Evolutionary conservation across 1,140 invertebrate species (phyloP).

Genomic region (Brachionus calyciflorus): DNA sequence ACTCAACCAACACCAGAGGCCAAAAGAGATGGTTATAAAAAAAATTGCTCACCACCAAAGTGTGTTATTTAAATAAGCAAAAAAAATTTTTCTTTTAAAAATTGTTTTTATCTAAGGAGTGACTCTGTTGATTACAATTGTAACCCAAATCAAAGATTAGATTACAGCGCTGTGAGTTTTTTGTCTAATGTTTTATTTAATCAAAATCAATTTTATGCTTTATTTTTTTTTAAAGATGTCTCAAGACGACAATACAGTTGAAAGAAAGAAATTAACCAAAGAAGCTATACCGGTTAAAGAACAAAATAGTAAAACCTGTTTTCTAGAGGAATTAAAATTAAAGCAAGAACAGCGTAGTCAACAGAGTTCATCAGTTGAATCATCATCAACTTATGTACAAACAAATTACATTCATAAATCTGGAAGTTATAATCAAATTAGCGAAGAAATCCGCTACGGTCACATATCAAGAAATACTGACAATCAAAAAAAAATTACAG

Average conservation of each 20-base stretch:
- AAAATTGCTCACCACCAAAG: neutral
- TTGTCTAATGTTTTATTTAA: too few relatives aligned
- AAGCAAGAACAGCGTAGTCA: conserved; percentile 25
- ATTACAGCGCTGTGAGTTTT: too few relatives aligned
- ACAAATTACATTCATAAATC: neutral
- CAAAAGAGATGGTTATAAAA: conserved; percentile 9
- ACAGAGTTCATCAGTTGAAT: conserved; percentile 12
- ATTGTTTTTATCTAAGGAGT: neutral
- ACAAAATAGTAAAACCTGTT: neutral
- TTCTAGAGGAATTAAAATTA: conserved; percentile 15
- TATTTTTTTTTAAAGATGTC: neutral
- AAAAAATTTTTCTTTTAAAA: neutral
- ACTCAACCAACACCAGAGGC: conserved; percentile 5
- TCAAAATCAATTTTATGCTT: neutral
- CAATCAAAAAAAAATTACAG: neutral
- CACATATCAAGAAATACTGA: neutral
- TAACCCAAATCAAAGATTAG: too few relatives aligned
- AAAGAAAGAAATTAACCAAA: neutral
- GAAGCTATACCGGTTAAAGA: too few relatives aligned
- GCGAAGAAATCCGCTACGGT: neutral
- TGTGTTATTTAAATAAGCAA: neutral
- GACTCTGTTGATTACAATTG: too few relatives aligned
- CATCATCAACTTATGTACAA: neutral
- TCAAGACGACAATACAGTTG: neutral
- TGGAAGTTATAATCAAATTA: conserved; percentile 5